Base-by-base conservation (phyloP, 2,888 invertebrate species). In the Meteorus colon region DNA sequence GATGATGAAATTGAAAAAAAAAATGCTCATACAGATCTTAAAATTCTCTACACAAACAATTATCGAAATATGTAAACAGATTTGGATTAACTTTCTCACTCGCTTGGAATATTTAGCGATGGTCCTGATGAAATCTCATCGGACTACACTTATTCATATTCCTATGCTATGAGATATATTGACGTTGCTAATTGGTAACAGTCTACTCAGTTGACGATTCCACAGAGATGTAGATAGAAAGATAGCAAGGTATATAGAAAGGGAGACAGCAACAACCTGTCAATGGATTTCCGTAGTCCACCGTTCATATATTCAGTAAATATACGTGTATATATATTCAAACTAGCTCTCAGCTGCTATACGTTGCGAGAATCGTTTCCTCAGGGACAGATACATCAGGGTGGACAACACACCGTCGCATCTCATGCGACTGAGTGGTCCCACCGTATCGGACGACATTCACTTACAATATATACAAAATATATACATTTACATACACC, bases 351-450 rank as follows among this genome's bases (percentile, higher is more conserved):
- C 81, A 80, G 81, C 76, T 81, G 79, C 80, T 80, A n/a, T 48
- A 55, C 19, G 55, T 6, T 55, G 72, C 77, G 80, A 78, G 81
- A 81, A 79, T 77, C 79, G 76, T 82, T 82, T 88, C 89, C 89
- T 88, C 81, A 78, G 89, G 89, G 89, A 89, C 87, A 88, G 88
- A 89, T 89, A 88, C 88, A 87, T 89, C 89, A 89, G 83, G 82
- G 37, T 81, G 86, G 85, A 86, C 85, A 86, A 82, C 80, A 82
- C 41, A n/a, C 14, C 55, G 55, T 55, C 71, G 41, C 34, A 65
- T 65, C 19, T 65, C 71, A 74, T 51, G 34, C 60, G 68, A 77
- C 73, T 60, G 68, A 76, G 65, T 60, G 59, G 77, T 59, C 67
- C 34, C 45, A 29, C 63, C 66, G 73, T 68, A 34, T 31, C 37